These are phyloP conservation scores for Daubentonia madagascariensis DNA, from an alignment of 2,113 vertebrate species.

Conservation along the genomic window DNA sequence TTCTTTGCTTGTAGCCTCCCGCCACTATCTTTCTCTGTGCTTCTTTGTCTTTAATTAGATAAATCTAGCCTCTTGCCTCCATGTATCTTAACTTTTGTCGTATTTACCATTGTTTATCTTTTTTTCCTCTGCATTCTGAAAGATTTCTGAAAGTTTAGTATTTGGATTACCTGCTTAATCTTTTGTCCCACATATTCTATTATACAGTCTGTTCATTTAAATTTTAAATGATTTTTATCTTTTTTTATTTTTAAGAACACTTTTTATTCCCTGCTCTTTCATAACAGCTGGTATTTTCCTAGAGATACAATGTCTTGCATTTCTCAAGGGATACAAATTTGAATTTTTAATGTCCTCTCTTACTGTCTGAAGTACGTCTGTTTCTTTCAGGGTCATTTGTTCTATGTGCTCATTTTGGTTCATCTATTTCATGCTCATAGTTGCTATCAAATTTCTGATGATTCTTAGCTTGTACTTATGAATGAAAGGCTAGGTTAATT, in stretches of 20 bases:
- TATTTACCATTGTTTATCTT: background rate
- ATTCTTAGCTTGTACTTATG: background rate
- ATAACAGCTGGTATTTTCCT: background rate
- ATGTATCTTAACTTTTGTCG: background rate
- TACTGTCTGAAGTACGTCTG: background rate
- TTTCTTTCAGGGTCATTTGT: background rate
- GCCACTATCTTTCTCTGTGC: background rate
- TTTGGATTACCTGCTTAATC: background rate
- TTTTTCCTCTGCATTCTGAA: background rate
- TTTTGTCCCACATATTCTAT: background rate
- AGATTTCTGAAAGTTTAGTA: background rate
- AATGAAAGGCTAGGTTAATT: constrained; percentile 3
- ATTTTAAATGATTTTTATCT: background rate
- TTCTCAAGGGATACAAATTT: background rate
- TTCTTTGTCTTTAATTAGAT: background rate
- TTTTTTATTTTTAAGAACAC: background rate
- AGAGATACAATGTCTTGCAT: background rate
- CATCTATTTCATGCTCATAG: background rate
- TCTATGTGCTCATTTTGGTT: background rate
- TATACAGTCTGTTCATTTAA: background rate
- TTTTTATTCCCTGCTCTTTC: background rate
- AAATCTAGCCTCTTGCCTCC: background rate
- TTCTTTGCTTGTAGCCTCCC: background rate
- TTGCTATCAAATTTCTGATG: background rate
- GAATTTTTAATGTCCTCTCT: constrained; percentile 19